Base-by-base conservation (phyloP, 2,797 vertebrate species). In the Pseudotriccus pelzelni region DNA sequence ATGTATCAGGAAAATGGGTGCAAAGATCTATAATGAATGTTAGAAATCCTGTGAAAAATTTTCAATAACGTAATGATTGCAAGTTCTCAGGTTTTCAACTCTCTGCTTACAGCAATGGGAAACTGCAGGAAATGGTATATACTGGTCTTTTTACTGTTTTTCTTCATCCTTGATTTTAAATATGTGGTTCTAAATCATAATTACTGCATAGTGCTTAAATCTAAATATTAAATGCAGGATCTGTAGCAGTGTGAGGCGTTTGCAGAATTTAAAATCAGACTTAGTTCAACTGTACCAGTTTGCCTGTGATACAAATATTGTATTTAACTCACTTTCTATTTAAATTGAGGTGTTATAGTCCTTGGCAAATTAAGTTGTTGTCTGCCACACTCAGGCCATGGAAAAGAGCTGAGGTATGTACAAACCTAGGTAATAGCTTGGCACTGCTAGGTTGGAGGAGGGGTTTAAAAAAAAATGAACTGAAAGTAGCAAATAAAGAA, bases 141-240 rank as follows among this genome's bases (percentile, higher is more conserved):
- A 28, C 43, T 69, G 59, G 8, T 88, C 11, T 47, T 95, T 86
- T 93, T 88, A 72, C 34, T 63, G 52, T 30, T 95, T 84, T 89
- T 83, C 62, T 81, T 94, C 23, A 49, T 72, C 66, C 36, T 85
- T 50, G 28, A n/a, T 93, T 94, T 96, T 75, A 84, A 90, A 49
- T 90, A 30, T 14, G 22, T 84, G 39, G 22, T 81, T 92, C 36
- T 75, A 72, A 87, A n/a, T 69, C 36, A 8, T 90, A 90, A 93
- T 93, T 94, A 75, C 49, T 83, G 58, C 87, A 75, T 86, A 46
- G 66, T 94, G 90, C 43, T 93, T 90, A 86, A 73, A 91, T 91
- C 73, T 88, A 80, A 90, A 81, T 66, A 59, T 37, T 94, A 94
- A 96, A 84, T 93, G 66, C 50, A 52, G 39, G 58, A 58, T 96